Percentiles rank a stretch among this genome's conserved stretches.
Conservation (phyloP, 1,140 invertebrate genomes). For the Oryzaephilus surinamensis region DNA sequence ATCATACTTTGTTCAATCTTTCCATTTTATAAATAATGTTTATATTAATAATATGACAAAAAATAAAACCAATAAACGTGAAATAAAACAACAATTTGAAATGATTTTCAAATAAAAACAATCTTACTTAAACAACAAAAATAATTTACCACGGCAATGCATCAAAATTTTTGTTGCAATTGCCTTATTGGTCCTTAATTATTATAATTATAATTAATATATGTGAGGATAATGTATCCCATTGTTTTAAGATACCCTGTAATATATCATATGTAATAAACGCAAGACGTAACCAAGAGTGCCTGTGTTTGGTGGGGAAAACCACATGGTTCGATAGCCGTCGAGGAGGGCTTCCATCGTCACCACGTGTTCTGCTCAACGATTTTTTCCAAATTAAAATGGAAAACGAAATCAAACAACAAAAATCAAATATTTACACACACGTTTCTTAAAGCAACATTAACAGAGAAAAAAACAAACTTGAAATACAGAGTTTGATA, state of each 20-base stretch:
- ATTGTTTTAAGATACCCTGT: slow-evolving; percentile 36
- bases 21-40: too few relatives aligned
- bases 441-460: too few relatives aligned
- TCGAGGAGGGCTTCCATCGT: slow-evolving; percentile 15
- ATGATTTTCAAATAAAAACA: slow-evolving; percentile 22
- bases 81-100: slow-evolving; percentile 17
- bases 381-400: too few relatives aligned
- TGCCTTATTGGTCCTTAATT: slow-evolving; percentile 36
- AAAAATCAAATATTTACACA: neutral
- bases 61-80: slow-evolving; percentile 22
- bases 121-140: too few relatives aligned
- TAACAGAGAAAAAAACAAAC: neutral
- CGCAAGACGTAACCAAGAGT: slow-evolving; percentile 35
- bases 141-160: slow-evolving; percentile 33
- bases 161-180: slow-evolving; percentile 22
- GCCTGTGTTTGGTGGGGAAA: slow-evolving; percentile 35
- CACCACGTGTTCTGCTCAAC: too few relatives aligned
- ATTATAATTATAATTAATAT: slow-evolving; percentile 25
- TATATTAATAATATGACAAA: too few relatives aligned
- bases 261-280: slow-evolving; percentile 39
- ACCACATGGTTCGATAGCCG: slow-evolving; percentile 24
- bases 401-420: slow-evolving; percentile 5
- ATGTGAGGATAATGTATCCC: slow-evolving; percentile 39
- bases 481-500: neutral
- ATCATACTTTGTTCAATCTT: neutral